Conservation (phyloP, 2,113 vertebrate genomes). For the Todiramphus chloris region DNA sequence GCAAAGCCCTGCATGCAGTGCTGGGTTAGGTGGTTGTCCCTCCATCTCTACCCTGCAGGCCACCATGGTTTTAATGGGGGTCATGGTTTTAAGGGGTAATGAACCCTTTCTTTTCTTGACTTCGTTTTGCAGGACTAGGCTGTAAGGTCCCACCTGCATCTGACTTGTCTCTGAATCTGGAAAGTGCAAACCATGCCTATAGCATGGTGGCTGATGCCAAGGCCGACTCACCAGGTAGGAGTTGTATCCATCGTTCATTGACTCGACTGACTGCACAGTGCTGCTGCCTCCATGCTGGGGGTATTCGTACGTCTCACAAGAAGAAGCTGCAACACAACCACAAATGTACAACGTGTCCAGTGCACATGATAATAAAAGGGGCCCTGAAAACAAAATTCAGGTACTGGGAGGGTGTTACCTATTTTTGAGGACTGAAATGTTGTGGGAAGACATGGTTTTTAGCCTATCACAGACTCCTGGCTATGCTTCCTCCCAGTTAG, state of each 20-base stretch:
- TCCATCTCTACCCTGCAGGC: not conserved
- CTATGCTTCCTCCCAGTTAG: not conserved
- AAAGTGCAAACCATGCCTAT: not conserved
- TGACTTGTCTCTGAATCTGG: not conserved
- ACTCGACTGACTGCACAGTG: slow-evolving; percentile 85
- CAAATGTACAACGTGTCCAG: not conserved
- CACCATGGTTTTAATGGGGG: not conserved
- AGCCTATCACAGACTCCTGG: not conserved
- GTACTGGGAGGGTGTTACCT: not conserved
- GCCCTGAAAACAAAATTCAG: not conserved
- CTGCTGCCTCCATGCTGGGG: slow-evolving; percentile 81
- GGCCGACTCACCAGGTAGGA: slow-evolving; percentile 89
- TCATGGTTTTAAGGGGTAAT: not conserved
- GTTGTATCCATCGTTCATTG: slow-evolving; percentile 85
- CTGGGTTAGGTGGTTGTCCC: not conserved
- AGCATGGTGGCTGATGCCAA: not conserved
- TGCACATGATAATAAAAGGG: not conserved
- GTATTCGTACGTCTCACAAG: slow-evolving; percentile 91
- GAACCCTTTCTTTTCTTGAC: not conserved
- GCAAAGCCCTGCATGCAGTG: not conserved
- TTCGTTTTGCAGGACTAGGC: not conserved
- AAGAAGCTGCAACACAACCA: slow-evolving; percentile 83
- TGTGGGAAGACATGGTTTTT: not conserved
- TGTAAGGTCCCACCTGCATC: not conserved
- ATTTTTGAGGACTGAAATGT: not conserved